Conservation (phyloP, 2,888 invertebrate species). For the Plagiodera versicolora region DNA sequence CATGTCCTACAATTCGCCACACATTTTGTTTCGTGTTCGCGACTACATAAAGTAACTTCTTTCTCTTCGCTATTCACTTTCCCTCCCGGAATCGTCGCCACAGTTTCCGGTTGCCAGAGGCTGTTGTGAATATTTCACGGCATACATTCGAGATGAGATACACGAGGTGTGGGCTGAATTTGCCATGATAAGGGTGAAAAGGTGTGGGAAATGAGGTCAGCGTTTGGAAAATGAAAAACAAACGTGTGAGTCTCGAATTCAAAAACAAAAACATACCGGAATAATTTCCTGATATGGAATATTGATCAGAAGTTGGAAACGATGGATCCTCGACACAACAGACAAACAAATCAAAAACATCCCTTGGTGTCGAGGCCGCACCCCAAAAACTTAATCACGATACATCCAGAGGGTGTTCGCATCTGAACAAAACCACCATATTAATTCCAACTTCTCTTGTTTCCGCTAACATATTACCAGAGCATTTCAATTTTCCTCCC, state of each 20-base stretch:
- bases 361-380: neutral
- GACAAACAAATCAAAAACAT: neutral
- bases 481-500: slow-evolving; percentile 30
- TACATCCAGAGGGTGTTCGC: slow-evolving; percentile 16
- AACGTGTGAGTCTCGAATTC: neutral
- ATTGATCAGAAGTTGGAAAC: neutral
- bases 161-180: neutral
- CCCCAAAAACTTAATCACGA: slow-evolving; percentile 22
- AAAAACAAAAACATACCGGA: neutral
- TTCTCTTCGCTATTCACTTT: slow-evolving; percentile 20
- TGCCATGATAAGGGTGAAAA: slow-evolving; percentile 8
- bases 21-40: slow-evolving; percentile 24
- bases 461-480: slow-evolving; percentile 29
- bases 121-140: slow-evolving; percentile 13
- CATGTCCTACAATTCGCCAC: slow-evolving; percentile 26
- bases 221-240: neutral
- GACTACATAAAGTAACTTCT: slow-evolving; percentile 27
- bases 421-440: slow-evolving; percentile 20
- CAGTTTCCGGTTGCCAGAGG: slow-evolving; percentile 3
- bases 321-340: too few species aligned
- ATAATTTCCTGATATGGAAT: neutral
- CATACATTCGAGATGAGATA: slow-evolving; percentile 2
- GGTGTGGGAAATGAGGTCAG: slow-evolving; percentile 5
- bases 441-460: slow-evolving; percentile 27
- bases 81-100: slow-evolving; percentile 7